Conservation (phyloP, 2,113 vertebrate species). For the Heloderma charlesbogerti region DNA sequence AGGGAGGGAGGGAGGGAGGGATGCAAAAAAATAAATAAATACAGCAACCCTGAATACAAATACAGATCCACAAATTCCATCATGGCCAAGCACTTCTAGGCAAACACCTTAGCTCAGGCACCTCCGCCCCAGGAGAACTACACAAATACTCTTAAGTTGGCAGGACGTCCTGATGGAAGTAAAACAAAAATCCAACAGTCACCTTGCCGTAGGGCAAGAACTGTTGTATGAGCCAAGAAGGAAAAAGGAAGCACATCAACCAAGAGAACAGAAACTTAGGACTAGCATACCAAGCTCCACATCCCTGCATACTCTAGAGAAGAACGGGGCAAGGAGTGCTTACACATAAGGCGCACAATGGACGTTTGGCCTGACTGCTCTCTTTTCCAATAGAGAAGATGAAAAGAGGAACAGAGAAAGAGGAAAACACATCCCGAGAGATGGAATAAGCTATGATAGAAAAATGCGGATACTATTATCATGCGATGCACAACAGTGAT, state of each 20-base stretch:
- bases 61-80: background rate
- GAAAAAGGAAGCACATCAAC: background rate
- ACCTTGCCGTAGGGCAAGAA: slow-evolving; percentile 7
- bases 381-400: background rate
- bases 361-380: background rate
- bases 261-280: background rate
- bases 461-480: background rate
- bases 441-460: background rate
- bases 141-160: slow-evolving; percentile 4
- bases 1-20: background rate
- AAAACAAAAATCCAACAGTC: background rate
- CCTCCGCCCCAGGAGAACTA: background rate
- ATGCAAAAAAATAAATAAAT: background rate
- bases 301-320: background rate
- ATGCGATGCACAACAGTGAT: background rate
- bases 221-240: background rate
- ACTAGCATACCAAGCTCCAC: background rate
- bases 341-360: background rate
- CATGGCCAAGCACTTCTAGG: background rate
- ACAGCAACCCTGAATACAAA: background rate
- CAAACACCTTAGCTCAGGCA: background rate
- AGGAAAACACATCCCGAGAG: background rate
- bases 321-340: background rate
- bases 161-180: background rate
- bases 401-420: background rate